Percentiles rank a stretch among this genome's conserved stretches.
These are phyloP conservation scores for Gavialis gangeticus DNA, from an alignment of 2,113 vertebrate species.

Conservation along the genomic window DNA sequence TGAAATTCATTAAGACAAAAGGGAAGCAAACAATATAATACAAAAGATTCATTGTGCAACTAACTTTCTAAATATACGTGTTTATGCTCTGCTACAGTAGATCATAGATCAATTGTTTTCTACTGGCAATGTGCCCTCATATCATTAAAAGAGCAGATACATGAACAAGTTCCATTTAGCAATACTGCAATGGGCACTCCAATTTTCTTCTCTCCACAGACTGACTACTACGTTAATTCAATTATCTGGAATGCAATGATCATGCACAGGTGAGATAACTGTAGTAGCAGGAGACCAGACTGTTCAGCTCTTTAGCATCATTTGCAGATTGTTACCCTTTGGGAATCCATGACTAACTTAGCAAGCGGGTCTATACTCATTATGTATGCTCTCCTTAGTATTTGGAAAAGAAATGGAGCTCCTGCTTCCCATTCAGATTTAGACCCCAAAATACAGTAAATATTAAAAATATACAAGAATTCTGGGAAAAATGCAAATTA, in stretches of 20 bases:
- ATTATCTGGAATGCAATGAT: background rate
- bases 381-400: too few relatives aligned
- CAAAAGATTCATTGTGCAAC: background rate
- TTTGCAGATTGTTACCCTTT: background rate
- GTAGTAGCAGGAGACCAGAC: background rate
- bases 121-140: background rate
- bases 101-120: background rate
- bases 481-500: background rate
- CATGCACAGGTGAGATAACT: background rate
- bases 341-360: background rate
- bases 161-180: background rate
- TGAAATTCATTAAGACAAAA: slow-evolving; percentile 55
- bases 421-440: background rate
- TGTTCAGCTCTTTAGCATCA: background rate
- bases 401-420: too few relatives aligned
- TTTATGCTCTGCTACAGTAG: background rate
- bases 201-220: background rate
- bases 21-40: background rate
- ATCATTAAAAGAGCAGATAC: background rate
- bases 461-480: background rate
- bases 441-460: background rate
- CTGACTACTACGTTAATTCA: background rate
- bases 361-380: background rate
- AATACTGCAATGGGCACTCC: background rate
- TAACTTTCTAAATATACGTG: background rate